Evolutionary conservation across 2,797 vertebrate genomes (phyloP), one percentile per base, ranked within the genome.

Genomic region (Anguilla marmorata): DNA sequence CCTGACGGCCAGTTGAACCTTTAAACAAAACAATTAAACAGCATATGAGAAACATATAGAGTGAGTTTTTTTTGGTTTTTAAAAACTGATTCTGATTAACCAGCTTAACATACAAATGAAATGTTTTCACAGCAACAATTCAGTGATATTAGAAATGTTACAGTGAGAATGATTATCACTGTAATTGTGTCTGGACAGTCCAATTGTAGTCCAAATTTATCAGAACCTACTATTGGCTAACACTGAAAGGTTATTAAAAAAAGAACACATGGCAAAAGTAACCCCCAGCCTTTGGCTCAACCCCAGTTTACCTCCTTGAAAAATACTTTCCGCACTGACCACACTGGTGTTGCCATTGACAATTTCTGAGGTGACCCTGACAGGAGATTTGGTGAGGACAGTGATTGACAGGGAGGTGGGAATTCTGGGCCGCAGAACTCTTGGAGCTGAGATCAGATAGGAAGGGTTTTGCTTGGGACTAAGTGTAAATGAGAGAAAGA

Each of bases 401-500:
- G 92, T 91, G 89, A 96, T 88, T 0, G 93, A 92, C 4, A 96
- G 0, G 0, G 89, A 74, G 0, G 85, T 86, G 0, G 91, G 92
- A 86, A 93, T 84, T 8, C 90, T 93, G 0, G 90, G 86, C 0
- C 27, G 87, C 11, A 96, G 37, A 0, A 54, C 3, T 24, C 2
- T 19, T n/a, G 94, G 92, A 37, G 87, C 85, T n/a, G 94, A 89
- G 87, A 96, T 90, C 90, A 96, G 89, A 88, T 95, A 96, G 3
- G 93, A 91, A 2, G 93, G 88, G 56, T 14, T 89, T 19, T 19
- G 74, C 1, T 5, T 5, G 0, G 84, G 60, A 21, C 92, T 37
- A 56, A 19, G 60, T 33, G 50, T 19, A n/a, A 30, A 69, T 82
- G 48, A 54, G 14, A 54, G 52, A 48, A 3, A 24, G n/a, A 45